Conservation (phyloP, 2,888 invertebrate species). For the Drosophila mimetica region DNA sequence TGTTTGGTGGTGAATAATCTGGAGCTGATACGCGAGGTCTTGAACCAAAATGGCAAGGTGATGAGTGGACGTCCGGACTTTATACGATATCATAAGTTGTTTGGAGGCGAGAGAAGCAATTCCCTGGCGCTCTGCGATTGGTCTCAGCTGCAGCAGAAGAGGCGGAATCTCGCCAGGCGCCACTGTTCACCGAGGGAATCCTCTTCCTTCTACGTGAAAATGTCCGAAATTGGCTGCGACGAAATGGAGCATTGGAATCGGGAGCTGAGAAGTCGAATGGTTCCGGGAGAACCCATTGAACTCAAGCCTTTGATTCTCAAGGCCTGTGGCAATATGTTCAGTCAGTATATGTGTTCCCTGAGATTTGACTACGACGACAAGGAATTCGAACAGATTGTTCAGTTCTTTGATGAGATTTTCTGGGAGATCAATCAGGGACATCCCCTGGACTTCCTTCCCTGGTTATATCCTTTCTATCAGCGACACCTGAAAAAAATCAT, state of each 20-base stretch:
- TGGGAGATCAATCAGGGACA: slow-evolving; percentile 96
- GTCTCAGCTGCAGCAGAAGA: slow-evolving; percentile 91
- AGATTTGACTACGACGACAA: slow-evolving; percentile 89
- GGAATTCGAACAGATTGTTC: slow-evolving; percentile 89
- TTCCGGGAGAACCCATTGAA: slow-evolving; percentile 84
- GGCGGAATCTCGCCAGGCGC: slow-evolving; percentile 90
- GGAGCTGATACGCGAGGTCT: slow-evolving; percentile 89
- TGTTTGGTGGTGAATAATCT: slow-evolving; percentile 91
- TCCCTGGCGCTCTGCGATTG: slow-evolving; percentile 93
- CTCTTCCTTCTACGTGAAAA: slow-evolving; percentile 88
- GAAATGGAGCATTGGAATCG: slow-evolving; percentile 88
- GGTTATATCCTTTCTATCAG: slow-evolving; percentile 90
- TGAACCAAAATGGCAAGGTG: slow-evolving; percentile 91
- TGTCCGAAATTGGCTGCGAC: slow-evolving; percentile 88
- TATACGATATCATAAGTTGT: slow-evolving; percentile 91
- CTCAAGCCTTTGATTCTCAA: slow-evolving; percentile 89
- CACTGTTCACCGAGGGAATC: slow-evolving; percentile 92
- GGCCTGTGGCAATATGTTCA: slow-evolving; percentile 93
- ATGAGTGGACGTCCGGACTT: slow-evolving; percentile 94
- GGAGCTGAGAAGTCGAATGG: slow-evolving; percentile 85
- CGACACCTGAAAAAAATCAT: slow-evolving; percentile 88
- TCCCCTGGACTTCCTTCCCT: slow-evolving; percentile 93
- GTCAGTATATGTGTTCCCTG: slow-evolving; percentile 92
- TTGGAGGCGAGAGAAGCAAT: slow-evolving; percentile 93
- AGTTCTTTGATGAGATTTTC: slow-evolving; percentile 93